Percentiles rank a stretch among this genome's conserved stretches.
These are phyloP conservation scores for Ptychochromis oligacanthus DNA, from an alignment of 2,113 vertebrate species.

Conservation along the genomic window DNA sequence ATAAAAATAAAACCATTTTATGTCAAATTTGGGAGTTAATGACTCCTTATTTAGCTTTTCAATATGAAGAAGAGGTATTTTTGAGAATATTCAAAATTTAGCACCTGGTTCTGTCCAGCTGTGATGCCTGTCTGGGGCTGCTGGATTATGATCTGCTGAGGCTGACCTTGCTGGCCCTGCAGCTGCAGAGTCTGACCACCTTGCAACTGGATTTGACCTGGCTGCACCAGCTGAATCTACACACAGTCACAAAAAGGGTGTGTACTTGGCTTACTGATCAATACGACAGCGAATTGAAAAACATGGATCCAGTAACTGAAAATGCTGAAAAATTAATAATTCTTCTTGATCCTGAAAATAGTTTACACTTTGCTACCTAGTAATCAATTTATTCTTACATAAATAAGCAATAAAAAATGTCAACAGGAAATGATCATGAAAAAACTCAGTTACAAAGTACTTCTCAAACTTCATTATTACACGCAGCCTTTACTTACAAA, in stretches of 20 bases:
- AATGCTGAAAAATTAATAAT: neutral
- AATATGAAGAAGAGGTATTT: neutral
- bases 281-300: neutral
- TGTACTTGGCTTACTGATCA: neutral
- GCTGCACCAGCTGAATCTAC: slow-evolving; percentile 91
- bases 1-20: neutral
- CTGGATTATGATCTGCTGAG: slow-evolving; percentile 99
- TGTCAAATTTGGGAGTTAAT: neutral
- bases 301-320: neutral
- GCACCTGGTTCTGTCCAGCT: slow-evolving; percentile 96
- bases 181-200: slow-evolving; percentile 96
- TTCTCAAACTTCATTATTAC: neutral
- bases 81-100: neutral
- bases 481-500: neutral
- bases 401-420: neutral
- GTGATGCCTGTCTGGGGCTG: slow-evolving; percentile 98
- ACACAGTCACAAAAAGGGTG: slow-evolving; percentile 1
- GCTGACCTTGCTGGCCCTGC: slow-evolving; percentile 95
- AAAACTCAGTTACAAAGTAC: rapidly evolving
- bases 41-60: neutral
- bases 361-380: neutral
- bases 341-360: neutral
- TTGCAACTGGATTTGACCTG: slow-evolving; percentile 97
- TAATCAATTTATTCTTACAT: neutral
- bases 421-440: neutral